Evolutionary conservation across 1,140 invertebrate genomes (phyloP), one percentile per base, ranked within the genome.

Genomic region (Chymomyza costata): DNA sequence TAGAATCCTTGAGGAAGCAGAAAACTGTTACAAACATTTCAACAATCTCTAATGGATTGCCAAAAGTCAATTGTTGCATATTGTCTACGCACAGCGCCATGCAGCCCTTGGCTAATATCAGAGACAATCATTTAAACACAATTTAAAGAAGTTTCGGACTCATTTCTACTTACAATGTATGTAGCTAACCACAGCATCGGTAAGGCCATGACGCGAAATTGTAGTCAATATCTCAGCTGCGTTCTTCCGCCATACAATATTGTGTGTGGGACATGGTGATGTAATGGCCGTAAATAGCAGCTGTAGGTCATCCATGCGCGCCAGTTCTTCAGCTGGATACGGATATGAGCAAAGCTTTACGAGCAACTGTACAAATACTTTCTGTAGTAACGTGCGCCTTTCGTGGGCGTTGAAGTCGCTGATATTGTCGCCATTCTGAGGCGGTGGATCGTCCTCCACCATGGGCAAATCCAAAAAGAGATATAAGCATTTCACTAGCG

Each of bases 21-120:
- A 99, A 98, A 19, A 99, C 92, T 8, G 96, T 97, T 21, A 97
- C 95, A 88, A 99, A 97, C 96, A 99, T 98, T 88, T 99, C 96
- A 8, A 98, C 95, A 58, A 98, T 92, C 88, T 99, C 97, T 69
- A 97, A 87, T n/a, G 95, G 95, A 57, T 94, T 94, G 67, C 98
- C 87, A 86, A 97, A 95, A 70, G 92, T 92, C 87, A 95, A 92
- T 82, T 94, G 90, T 88, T 97, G 93, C 94, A 99, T 97, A 87
- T 99, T 99, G 85, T 99, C 96, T 69, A 99, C 92, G 87, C 97
- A 99, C 41, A 96, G 88, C 44, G 91, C 91, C 60, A 99, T 93
- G 89, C 98, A 99, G 49, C 94, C 93, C 88, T 99, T 99, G 86
- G 93, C 96, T 98, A 85, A 11, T 0, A 0, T 34, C 10, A 5